These are phyloP conservation scores for Gymnoscopelus microlampas DNA, from an alignment of 2,797 vertebrate species.

Conservation along the genomic window DNA sequence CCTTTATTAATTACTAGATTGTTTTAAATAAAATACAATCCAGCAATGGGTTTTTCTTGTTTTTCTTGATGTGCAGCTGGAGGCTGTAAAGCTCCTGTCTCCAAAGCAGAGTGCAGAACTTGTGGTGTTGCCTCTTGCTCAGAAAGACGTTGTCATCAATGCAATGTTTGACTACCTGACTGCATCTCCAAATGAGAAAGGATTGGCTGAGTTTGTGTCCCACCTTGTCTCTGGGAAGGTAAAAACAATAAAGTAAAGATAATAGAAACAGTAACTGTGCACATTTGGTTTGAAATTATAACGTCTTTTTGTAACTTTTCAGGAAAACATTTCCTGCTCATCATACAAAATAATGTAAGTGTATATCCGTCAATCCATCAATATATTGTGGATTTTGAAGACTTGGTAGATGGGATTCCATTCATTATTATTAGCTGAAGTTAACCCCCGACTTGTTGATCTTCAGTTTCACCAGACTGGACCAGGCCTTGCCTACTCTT, in stretches of 20 bases:
- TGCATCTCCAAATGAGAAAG: not conserved
- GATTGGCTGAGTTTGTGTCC: constrained; percentile 51
- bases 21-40: no score
- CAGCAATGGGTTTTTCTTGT: no score
- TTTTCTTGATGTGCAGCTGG: constrained; percentile 57
- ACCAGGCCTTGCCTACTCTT: constrained; percentile 44
- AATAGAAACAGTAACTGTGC: no score
- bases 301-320: constrained; percentile 25
- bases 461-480: constrained; percentile 70
- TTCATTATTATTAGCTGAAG: not conserved
- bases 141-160: constrained; percentile 61
- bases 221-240: constrained; percentile 52
- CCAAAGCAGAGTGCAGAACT: constrained; percentile 65
- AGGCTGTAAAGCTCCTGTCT: constrained; percentile 59
- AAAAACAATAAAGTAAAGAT: constrained; percentile 1
- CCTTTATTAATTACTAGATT: no score
- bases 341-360: constrained; percentile 75
- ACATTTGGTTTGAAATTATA: no score
- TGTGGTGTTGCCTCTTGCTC: constrained; percentile 42
- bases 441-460: not conserved
- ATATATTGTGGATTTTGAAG: not conserved
- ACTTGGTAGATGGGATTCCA: not conserved
- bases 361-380: not conserved
- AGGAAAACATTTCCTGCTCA: constrained; percentile 71
- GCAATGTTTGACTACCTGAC: constrained; percentile 63